Base-by-base conservation (phyloP, 2,113 vertebrate species). In the Struthidea cinerea region DNA sequence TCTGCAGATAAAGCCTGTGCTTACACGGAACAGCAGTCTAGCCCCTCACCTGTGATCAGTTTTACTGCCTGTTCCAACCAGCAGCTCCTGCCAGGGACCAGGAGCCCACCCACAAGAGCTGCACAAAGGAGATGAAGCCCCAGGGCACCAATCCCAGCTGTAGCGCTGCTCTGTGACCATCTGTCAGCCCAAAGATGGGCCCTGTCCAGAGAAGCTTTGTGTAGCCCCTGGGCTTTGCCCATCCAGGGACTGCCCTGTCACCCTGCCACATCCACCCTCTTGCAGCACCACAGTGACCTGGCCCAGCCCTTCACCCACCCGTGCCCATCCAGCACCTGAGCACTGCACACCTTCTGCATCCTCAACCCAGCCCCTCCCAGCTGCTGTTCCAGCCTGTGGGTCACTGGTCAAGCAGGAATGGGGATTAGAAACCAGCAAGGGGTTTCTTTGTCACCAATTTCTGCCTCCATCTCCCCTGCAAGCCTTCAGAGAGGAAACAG, bases 131-230 rank as follows among this genome's bases (percentile, higher is more conserved):
- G 11, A 17, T 16, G n/a, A 32, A 90, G n/a, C 61, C 53, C 41
- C 44, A n/a, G n/a, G 44, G 65, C 6, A 11, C 17, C 0, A 7
- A 55, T 9, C 46, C 35, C 91, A 55, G 64, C 14, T 37, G 12
- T 0, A 12, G 64, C 75, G 70, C 59, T 46, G 67, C 88, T 35
- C 84, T 11, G 15, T 33, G 50, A n/a, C 86, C 85, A 69, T 52
- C 74, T 47, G 49, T 8, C 70, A 65, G 42, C 7, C 52, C 73
- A n/a, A 20, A 32, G 24, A n/a, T 1, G 1, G 55, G 67, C 20
- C 47, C 50, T 61, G 44, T 4, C 60, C 3, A 0, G 10, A 41
- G 27, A 1, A 47, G 19, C 35, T 39, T 47, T 16, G 27, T 0
- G 5, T 1, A 53, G 39, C 18, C n/a, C 53, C 9, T 6, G 39